phyloP scores from a whole-genome alignment of 2,888 invertebrate species.

The Coelinius sp. region DNA sequence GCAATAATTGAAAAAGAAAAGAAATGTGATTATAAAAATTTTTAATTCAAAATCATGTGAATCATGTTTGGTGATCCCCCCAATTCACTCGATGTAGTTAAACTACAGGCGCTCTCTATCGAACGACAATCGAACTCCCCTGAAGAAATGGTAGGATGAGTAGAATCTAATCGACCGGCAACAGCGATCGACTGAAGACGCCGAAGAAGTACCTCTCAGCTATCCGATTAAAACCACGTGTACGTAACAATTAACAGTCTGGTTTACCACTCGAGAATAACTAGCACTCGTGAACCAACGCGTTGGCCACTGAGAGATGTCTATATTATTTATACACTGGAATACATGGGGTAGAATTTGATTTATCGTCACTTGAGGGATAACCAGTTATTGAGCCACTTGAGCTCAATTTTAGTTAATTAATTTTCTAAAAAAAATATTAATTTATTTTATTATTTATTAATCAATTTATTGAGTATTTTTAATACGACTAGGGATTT shows the following conservation, averaged over 20 bases:
- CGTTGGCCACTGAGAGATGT: constrained; percentile 13
- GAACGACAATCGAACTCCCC: constrained; percentile 11
- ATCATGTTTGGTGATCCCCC: too few species aligned
- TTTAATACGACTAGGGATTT: background rate
- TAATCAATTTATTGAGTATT: background rate
- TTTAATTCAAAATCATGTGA: too few species aligned
- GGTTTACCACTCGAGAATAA: background rate
- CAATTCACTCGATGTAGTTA: background rate
- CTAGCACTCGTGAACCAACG: background rate
- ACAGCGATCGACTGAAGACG: background rate
- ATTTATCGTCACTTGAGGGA: constrained; percentile 43
- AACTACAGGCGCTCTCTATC: constrained; percentile 35
- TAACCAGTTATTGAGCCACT: constrained; percentile 35
- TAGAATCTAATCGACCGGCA: constrained; percentile 26
- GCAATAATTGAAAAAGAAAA: too few species aligned
- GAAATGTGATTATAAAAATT: background rate
- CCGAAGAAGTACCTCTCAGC: too few species aligned
- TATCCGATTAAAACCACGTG: background rate
- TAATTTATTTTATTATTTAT: background rate
- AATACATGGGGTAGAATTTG: constrained; percentile 41
- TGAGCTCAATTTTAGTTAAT: constrained; percentile 32
- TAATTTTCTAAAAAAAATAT: constrained; percentile 27
- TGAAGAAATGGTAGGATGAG: background rate
- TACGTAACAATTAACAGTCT: constrained; percentile 16
- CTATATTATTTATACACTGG: constrained; percentile 26